Conservation (phyloP, 2,888 invertebrate species). For the Phortica okadai region DNA sequence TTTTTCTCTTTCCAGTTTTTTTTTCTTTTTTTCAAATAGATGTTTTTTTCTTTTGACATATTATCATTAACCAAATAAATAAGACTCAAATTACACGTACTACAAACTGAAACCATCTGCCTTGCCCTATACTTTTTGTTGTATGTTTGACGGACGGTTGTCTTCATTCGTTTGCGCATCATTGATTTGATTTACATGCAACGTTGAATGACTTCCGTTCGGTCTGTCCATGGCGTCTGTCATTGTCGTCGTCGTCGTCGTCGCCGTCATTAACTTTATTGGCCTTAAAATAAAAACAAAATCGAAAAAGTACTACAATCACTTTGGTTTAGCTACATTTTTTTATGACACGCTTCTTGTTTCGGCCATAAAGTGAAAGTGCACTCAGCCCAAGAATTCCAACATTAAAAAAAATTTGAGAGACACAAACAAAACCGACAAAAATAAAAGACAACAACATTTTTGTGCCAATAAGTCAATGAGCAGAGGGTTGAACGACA, state of each 20-base stretch:
- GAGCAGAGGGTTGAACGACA: slow-evolving; percentile 54
- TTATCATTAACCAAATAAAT: neutral
- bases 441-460: slow-evolving; percentile 32
- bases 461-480: slow-evolving; percentile 49
- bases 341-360: slow-evolving; percentile 21
- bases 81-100: slow-evolving; percentile 5
- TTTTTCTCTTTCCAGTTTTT: neutral
- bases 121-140: neutral
- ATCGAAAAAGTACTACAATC: neutral
- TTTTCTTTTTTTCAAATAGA: neutral
- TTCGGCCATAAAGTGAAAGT: slow-evolving; percentile 57
- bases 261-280: neutral
- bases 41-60: neutral
- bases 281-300: neutral
- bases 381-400: slow-evolving; percentile 59
- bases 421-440: neutral
- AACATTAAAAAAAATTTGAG: neutral
- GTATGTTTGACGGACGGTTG: neutral
- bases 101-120: neutral
- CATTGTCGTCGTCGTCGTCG: slow-evolving; percentile 10
- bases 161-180: neutral
- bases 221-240: neutral
- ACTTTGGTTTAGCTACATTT: neutral
- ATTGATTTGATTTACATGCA: slow-evolving; percentile 49
- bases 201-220: slow-evolving; percentile 50